Conservation (phyloP, 2,113 vertebrate species). For the Serinus canaria region DNA sequence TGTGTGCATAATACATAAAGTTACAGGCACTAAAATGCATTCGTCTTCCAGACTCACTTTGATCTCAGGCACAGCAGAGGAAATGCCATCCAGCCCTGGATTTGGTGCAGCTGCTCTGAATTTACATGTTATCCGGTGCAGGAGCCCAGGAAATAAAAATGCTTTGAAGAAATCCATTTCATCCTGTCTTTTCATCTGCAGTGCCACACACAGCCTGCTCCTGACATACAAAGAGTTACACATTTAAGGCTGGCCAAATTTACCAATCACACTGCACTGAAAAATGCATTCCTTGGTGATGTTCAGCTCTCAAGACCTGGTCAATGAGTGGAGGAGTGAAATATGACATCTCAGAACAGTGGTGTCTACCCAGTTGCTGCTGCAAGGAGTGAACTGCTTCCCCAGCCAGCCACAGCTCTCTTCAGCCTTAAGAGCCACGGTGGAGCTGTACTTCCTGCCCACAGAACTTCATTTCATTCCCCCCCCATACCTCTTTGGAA, state of each 20-base stretch:
- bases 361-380: neutral
- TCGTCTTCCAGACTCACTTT: neutral
- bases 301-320: neutral
- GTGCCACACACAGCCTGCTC: neutral
- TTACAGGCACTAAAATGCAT: slow-evolving; percentile 17
- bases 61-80: neutral
- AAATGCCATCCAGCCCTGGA: neutral
- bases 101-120: neutral
- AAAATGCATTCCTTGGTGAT: neutral
- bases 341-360: neutral
- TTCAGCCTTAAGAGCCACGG: neutral
- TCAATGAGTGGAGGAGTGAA: neutral
- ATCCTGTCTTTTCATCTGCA: neutral
- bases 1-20: slow-evolving; percentile 51
- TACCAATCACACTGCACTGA: neutral
- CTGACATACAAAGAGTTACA: neutral
- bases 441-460: neutral
- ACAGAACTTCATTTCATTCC: neutral
- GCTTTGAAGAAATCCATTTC: neutral
- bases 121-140: neutral
- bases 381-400: neutral
- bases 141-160: neutral
- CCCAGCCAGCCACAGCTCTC: neutral
- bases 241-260: neutral
- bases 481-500: neutral